Base-by-base conservation (phyloP, 1,140 invertebrate species). In the Lethocerus indicus region DNA sequence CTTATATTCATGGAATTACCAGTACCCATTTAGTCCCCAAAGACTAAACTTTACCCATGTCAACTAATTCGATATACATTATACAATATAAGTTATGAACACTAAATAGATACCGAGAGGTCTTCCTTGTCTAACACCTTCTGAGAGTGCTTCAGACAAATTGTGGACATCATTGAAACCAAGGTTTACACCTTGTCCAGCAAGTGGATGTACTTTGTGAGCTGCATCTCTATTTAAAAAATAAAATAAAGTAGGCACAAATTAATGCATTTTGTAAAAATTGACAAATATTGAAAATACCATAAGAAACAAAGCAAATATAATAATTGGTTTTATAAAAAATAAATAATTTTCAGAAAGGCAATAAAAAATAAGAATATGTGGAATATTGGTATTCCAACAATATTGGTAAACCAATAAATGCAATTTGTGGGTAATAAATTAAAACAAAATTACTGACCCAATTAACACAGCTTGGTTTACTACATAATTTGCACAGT, bases 121-220 rank as follows among this genome's bases (percentile, higher is more conserved):
- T 40, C 74, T 71, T 7, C 94, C 95, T 55, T 73, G 67, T 54
- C 77, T 75, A 0, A 78, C 67, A 3, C 81, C 75, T 39, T 84
- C 71, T 3, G 78, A 71, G 14, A 97, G 61, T 3, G 77, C 61
- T 42, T 79, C 60, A 9, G 77, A 72, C 0, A 99, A 69, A 56
- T 72, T 71, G 13, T 68, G 61, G 0, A 96, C 80, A 70, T 99
- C 96, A 21, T 87, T 87, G 65, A 98, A 94, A 3, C 95, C 95
- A 37, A 98, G 69, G 70, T 98, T 98, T 0, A 97, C 88, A 12
- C 94, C 94, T 67, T 96, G 92, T 0, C 95, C 95, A 39, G 94
- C 95, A 43, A 98, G 63, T 0, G 95, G 95, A 71, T 98, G 94
- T 29, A 98, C 73, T 61, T 89, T 73, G 66, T 98, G 95, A 7